Conservation (phyloP, 2,888 invertebrate species). For the Onchidella celtica region DNA sequence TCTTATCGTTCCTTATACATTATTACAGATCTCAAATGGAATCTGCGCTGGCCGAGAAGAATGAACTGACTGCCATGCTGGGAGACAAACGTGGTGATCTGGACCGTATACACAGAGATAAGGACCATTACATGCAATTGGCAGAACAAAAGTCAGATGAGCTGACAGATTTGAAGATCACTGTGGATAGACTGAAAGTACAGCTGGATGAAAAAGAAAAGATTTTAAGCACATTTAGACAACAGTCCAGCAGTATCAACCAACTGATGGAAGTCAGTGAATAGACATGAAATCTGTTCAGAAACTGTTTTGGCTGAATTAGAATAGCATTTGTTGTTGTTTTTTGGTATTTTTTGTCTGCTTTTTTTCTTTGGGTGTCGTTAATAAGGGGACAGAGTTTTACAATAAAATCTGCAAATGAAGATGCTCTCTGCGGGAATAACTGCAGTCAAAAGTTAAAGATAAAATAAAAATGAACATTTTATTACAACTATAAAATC, state of each 20-base stretch:
- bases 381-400: too few relatives aligned
- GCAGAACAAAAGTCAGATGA: constrained; percentile 72
- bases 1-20: not conserved
- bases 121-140: constrained; percentile 71
- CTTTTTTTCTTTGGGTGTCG: not conserved
- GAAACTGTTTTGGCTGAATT: too few relatives aligned
- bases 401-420: too few relatives aligned
- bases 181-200: constrained; percentile 67
- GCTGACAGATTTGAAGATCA: constrained; percentile 62
- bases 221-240: constrained; percentile 67
- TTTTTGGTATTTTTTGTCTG: not conserved
- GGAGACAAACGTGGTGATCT: constrained; percentile 64
- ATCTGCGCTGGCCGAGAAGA: constrained; percentile 62
- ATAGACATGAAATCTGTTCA: not conserved
- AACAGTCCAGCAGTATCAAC: constrained; percentile 68
- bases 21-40: constrained; percentile 59
- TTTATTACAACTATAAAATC: too few relatives aligned
- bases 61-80: constrained; percentile 64
- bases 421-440: too few relatives aligned
- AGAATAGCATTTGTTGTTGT: not conserved
- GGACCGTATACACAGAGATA: constrained; percentile 65
- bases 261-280: constrained; percentile 65
- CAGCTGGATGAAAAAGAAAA: constrained; percentile 76
- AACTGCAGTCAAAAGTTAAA: too few relatives aligned
- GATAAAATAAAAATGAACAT: too few relatives aligned